These are phyloP conservation scores for Nephrotoma flavescens DNA, from an alignment of 2,888 invertebrate genomes.

Conservation along the genomic window DNA sequence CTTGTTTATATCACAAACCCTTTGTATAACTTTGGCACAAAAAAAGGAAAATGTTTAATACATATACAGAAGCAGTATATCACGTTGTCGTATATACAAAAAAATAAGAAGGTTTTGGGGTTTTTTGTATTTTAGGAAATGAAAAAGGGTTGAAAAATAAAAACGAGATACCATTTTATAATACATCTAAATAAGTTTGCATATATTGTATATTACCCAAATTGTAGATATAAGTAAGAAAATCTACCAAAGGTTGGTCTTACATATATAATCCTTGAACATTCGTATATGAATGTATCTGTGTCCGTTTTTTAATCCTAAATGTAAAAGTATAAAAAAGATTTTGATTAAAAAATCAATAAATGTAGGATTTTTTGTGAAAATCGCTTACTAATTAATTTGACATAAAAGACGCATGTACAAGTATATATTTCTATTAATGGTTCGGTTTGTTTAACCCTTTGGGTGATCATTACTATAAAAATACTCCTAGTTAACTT, in stretches of 20 bases:
- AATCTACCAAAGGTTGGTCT: background rate
- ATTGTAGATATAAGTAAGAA: background rate
- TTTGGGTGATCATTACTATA: background rate
- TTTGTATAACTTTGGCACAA: background rate
- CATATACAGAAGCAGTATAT: background rate
- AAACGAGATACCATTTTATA: background rate
- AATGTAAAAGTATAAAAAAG: background rate
- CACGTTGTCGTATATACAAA: background rate
- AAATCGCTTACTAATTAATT: background rate
- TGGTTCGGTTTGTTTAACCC: background rate
- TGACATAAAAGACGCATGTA: background rate
- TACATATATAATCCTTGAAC: background rate
- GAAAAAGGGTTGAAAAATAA: background rate
- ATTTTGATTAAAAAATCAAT: background rate
- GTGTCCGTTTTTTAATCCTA: background rate
- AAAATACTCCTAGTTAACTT: too few relatives aligned
- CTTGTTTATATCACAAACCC: background rate
- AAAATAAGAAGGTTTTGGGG: background rate
- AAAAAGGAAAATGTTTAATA: background rate
- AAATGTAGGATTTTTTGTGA: background rate
- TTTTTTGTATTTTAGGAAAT: background rate
- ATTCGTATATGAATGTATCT: background rate
- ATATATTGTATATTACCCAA: background rate
- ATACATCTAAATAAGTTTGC: too few relatives aligned
- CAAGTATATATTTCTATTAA: background rate